A percentile compares a stretch with the other conserved stretches of the same genome.
These are phyloP conservation scores for Entelurus aequoreus DNA, from an alignment of 2,113 vertebrate species.

Conservation along the genomic window DNA sequence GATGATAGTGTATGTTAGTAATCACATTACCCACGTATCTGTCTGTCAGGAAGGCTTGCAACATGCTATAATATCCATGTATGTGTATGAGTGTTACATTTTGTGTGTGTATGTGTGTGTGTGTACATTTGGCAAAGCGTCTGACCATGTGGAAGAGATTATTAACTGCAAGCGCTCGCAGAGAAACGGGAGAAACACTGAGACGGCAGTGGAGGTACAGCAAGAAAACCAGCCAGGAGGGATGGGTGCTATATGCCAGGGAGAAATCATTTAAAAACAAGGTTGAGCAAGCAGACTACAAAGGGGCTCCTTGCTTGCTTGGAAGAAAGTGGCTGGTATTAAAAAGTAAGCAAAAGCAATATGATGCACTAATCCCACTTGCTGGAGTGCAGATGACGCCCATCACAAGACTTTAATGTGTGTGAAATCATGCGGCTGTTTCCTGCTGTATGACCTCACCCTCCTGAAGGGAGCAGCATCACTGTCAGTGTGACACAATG, in stretches of 20 bases:
- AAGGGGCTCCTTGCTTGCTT: slow-evolving; percentile 7
- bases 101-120: slow-evolving; percentile 11
- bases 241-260: slow-evolving; percentile 22
- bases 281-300: slow-evolving; percentile 9
- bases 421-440: slow-evolving; percentile 44
- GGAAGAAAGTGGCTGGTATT: slow-evolving; percentile 29
- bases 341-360: slow-evolving; percentile 17
- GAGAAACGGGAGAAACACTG: slow-evolving; percentile 27
- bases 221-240: slow-evolving; percentile 28
- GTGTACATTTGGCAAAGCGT: slow-evolving; percentile 29
- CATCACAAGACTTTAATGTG: slow-evolving; percentile 36
- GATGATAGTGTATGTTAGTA: slow-evolving; percentile 18
- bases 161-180: slow-evolving; percentile 39
- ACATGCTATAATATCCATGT: slow-evolving; percentile 14
- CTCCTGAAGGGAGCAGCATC: slow-evolving; percentile 14
- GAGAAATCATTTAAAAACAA: slow-evolving; percentile 26
- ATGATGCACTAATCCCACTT: slow-evolving; percentile 35
- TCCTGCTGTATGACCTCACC: slow-evolving; percentile 41
- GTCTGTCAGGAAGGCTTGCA: slow-evolving; percentile 32
- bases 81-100: slow-evolving; percentile 8
- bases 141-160: slow-evolving; percentile 63
- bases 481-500: slow-evolving; percentile 30
- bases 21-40: slow-evolving; percentile 46
- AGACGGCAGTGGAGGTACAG: slow-evolving; percentile 1
- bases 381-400: slow-evolving; percentile 10